Evolutionary conservation across 2,797 vertebrate genomes (phyloP).

Genomic region (Brachyrhaphis roseni): DNA sequence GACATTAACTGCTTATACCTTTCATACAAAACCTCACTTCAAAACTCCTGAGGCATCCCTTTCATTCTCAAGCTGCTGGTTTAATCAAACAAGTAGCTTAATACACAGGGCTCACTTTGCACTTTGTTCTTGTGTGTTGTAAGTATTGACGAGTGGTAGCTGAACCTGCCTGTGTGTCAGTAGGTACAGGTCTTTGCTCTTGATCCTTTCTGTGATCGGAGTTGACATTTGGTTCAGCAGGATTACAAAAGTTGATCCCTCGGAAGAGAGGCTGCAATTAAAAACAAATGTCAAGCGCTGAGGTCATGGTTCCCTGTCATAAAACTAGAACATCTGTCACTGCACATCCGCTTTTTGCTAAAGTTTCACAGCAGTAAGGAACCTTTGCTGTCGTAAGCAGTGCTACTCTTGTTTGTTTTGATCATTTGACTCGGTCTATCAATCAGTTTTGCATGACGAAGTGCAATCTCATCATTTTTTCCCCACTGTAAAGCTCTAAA

Average conservation of each 20-base stretch:
- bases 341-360: conserved; percentile 14
- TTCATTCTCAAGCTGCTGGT: neutral
- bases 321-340: conserved; percentile 20
- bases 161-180: conserved; percentile 39
- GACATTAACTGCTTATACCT: neutral
- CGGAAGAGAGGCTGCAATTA: conserved; percentile 34
- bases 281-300: conserved; percentile 35
- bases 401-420: neutral
- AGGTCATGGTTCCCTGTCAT: conserved; percentile 19
- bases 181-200: conserved; percentile 32
- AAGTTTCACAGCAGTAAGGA: conserved; percentile 1
- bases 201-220: conserved; percentile 53
- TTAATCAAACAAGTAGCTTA: neutral
- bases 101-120: neutral
- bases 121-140: neutral
- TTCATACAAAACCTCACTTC: neutral
- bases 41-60: neutral
- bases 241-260: conserved; percentile 72
- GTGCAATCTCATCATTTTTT: neutral
- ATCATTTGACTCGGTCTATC: neutral
- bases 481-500: neutral
- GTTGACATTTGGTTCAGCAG: conserved; percentile 56
- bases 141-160: conserved; percentile 27
- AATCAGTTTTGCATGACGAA: neutral
- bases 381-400: neutral